Percentiles rank a stretch among this genome's conserved stretches.
These are phyloP conservation scores for Mastomys coucha DNA, from an alignment of 2,113 vertebrate genomes.

Conservation along the genomic window DNA sequence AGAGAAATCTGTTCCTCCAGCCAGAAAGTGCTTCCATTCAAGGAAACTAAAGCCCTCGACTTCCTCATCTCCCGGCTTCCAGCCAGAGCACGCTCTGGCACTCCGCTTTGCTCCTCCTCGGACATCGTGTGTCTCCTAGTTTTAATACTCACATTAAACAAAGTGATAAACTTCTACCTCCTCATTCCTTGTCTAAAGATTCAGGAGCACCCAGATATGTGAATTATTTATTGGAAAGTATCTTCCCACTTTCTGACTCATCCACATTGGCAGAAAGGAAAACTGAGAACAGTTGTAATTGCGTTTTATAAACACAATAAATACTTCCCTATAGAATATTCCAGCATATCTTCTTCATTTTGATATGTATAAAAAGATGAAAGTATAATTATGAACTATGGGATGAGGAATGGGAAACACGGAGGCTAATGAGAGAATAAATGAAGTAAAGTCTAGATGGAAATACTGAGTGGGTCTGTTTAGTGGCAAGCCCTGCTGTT, in stretches of 20 bases:
- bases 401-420: not conserved
- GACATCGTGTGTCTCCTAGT: not conserved
- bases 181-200: slow-evolving; percentile 25
- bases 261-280: not conserved
- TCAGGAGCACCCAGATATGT: not conserved
- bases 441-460: not conserved
- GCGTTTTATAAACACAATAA: not conserved
- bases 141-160: not conserved
- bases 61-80: slow-evolving; percentile 29
- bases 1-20: slow-evolving; percentile 28
- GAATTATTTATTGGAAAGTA: slow-evolving; percentile 46
- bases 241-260: slow-evolving; percentile 29
- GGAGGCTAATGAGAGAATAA: not conserved
- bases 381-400: not conserved
- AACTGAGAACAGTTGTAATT: not conserved
- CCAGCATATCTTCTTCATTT: not conserved
- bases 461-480: not conserved
- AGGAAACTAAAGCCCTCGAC: slow-evolving; percentile 28
- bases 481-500: not conserved
- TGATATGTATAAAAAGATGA: not conserved
- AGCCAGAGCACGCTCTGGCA: not conserved
- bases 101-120: slow-evolving; percentile 12
- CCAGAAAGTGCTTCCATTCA: slow-evolving; percentile 32
- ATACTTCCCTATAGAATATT: slow-evolving; percentile 3
- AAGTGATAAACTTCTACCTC: slow-evolving; percentile 14